phyloP scores from a whole-genome alignment of 64 coral and sea anemone genomes.

The Montipora sp. region DNA sequence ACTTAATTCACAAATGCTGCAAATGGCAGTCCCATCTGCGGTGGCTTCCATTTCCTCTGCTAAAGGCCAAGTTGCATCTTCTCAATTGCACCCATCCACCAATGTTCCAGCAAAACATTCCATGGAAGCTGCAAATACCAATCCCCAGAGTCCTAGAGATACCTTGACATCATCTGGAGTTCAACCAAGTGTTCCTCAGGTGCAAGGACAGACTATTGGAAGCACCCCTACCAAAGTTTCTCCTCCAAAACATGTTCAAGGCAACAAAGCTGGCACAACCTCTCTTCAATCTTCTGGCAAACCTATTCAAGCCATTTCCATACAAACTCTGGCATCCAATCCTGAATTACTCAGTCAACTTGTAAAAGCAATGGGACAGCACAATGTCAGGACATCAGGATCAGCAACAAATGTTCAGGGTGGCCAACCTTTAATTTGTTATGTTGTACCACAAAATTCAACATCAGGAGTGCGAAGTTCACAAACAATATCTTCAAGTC shows the following conservation, averaged over 20 bases:
- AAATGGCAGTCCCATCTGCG: constrained; percentile 47
- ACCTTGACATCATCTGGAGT: background rate
- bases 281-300: background rate
- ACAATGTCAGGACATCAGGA: background rate
- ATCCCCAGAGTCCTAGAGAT: constrained; percentile 10
- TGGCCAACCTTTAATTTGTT: constrained; percentile 44
- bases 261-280: background rate
- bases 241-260: constrained; percentile 6
- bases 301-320: constrained; percentile 23
- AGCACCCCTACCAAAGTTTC: background rate
- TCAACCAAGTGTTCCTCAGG: constrained; percentile 8
- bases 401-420: constrained; percentile 8
- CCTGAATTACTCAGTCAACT: constrained; percentile 17
- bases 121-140: constrained; percentile 4
- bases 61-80: background rate
- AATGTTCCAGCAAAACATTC: background rate
- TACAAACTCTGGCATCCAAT: constrained; percentile 40
- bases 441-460: constrained; percentile 44
- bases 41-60: background rate
- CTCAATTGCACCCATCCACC: background rate
- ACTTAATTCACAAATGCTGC: constrained; percentile 31
- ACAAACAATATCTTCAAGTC: constrained; percentile 17
- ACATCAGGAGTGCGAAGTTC: constrained; percentile 5
- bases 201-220: background rate
- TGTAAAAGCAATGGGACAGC: constrained; percentile 46